Base-by-base conservation (phyloP, 37 sponge, comb jelly and placozoan genomes). In the Halichondria panicea region DNA sequence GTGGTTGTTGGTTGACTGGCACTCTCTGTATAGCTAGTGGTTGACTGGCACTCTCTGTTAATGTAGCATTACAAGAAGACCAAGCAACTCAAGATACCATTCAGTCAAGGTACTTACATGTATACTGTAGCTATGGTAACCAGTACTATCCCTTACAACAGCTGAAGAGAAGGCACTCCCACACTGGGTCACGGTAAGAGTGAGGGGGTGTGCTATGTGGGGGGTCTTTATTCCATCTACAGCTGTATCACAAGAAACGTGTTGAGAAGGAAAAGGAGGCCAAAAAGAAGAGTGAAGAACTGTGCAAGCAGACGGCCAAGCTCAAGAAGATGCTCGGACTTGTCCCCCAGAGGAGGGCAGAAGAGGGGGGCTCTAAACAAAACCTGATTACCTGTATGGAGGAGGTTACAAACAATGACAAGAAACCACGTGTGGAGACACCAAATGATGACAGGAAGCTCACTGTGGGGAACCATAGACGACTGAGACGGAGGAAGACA, bases 21-120 rank as follows among this genome's bases (percentile, higher is more conserved):
- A n/a, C n/a, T n/a, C n/a, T n/a, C n/a, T n/a, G n/a, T n/a, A n/a
- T n/a, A n/a, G n/a, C n/a, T n/a, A n/a, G n/a, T n/a, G n/a, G n/a
- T n/a, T n/a, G n/a, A 64, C 6, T 4, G 55, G 74, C 35, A 35
- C 25, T 28, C 19, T 21, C n/a, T 32, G 22, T 46, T 32, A 37
- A n/a, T 33, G 7, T 66, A 86, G 87, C 55, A 86, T 38, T 86
- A 74, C 57, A 79, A 79, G 72, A 78, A 43, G 50, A 86, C 80
- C 19, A 77, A 77, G 57, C 58, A 79, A 61, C 57, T 84, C 19
- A 84, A 70, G 63, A 84, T 84, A 2, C 84, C 84, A 30, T 76
- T 43, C 38, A 57, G 59, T 40, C 25, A 53, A 22, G 24, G 24
- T 19, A 37, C 21, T 25, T 36, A 53, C n/a, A 33, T 55, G 11